These are phyloP conservation scores for Cebus imitator DNA, from an alignment of 2,113 vertebrate genomes.

Conservation along the genomic window DNA sequence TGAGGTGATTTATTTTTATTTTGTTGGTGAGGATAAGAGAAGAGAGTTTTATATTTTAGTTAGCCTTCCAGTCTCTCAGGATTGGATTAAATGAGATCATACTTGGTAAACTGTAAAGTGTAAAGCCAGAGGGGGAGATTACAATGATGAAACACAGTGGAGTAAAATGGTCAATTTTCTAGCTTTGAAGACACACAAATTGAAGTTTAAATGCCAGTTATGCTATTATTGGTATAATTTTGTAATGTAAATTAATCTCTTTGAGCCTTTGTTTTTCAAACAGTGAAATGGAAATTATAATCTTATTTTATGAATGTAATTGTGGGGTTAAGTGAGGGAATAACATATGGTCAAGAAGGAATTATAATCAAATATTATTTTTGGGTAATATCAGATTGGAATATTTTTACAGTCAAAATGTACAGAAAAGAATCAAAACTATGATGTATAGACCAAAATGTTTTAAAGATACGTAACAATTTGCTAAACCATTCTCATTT, in stretches of 20 bases:
- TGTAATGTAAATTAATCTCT: slow-evolving; percentile 31
- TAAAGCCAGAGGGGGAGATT: slow-evolving; percentile 37
- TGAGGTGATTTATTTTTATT: background rate
- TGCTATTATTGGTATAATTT: slow-evolving; percentile 34
- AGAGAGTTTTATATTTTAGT: background rate
- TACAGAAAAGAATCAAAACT: background rate
- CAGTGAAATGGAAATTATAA: slow-evolving; percentile 41
- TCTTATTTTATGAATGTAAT: background rate
- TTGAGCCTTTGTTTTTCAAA: background rate
- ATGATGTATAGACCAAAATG: background rate
- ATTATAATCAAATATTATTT: background rate
- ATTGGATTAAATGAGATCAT: slow-evolving; percentile 38
- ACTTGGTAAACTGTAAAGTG: slow-evolving; percentile 35
- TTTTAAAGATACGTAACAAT: background rate
- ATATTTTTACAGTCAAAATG: background rate
- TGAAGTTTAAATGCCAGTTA: slow-evolving; percentile 46
- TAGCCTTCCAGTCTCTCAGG: background rate
- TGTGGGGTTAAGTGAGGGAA: background rate
- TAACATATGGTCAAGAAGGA: background rate
- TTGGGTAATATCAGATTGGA: background rate
- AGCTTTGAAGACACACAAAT: slow-evolving; percentile 40
- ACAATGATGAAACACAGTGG: background rate
- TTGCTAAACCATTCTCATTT: background rate
- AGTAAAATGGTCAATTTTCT: slow-evolving; percentile 38
- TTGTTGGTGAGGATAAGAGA: background rate